Percentiles rank a stretch among this genome's conserved stretches.
Conservation (phyloP, 2,797 vertebrate genomes). For the Podarcis siculus region DNA sequence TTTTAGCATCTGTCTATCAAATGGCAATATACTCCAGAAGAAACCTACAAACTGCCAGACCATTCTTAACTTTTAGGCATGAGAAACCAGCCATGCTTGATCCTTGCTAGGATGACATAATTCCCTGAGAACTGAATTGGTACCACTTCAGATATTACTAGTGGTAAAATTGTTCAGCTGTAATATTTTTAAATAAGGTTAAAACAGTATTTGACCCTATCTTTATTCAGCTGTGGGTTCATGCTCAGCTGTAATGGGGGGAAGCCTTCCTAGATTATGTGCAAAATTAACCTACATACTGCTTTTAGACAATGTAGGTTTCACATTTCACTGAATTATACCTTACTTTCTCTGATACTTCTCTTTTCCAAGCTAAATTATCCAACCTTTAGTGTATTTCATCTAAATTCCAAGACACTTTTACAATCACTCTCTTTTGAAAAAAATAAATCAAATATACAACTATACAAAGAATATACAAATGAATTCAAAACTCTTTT, state of each 20-base stretch:
- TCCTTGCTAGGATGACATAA: background rate
- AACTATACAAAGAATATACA: background rate
- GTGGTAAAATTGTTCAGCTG: background rate
- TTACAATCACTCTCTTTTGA: conserved; percentile 26
- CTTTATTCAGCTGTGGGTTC: background rate
- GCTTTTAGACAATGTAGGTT: background rate
- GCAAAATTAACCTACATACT: background rate
- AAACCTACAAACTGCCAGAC: background rate
- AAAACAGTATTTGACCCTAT: conserved; percentile 18
- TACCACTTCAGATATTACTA: background rate
- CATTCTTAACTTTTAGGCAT: conserved; percentile 19
- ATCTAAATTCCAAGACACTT: background rate
- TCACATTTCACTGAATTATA: background rate
- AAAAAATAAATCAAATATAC: background rate
- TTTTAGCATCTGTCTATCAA: background rate
- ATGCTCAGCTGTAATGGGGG: background rate
- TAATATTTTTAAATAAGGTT: background rate
- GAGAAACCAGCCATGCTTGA: conserved; percentile 9
- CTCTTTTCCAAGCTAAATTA: background rate
- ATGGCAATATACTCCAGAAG: background rate
- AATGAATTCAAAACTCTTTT: conserved; percentile 7
- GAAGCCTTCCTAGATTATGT: background rate
- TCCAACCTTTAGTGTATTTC: background rate
- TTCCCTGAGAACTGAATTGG: conserved; percentile 12
- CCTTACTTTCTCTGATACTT: background rate